These are phyloP conservation scores for Pemphigus obesinymphae DNA, from an alignment of 1,140 invertebrate species.

Conservation along the genomic window DNA sequence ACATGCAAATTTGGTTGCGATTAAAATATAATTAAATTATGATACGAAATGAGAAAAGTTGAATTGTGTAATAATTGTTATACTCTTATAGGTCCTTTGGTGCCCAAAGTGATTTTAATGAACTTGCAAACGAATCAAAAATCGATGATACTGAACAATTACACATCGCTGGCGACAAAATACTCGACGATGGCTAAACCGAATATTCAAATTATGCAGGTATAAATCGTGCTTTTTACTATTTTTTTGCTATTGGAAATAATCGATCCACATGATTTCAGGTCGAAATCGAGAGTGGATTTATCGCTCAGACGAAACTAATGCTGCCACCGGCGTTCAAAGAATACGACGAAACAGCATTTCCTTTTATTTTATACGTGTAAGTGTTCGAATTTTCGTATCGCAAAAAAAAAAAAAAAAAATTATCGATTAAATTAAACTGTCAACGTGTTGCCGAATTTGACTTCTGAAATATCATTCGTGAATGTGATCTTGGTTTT, in stretches of 20 bases:
- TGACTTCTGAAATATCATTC: no score
- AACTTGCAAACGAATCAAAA: constrained; percentile 56
- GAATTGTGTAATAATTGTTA: no score
- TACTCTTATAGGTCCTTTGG: constrained; percentile 55
- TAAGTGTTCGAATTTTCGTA: constrained; percentile 60
- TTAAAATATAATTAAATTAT: no score
- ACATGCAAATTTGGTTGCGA: no score
- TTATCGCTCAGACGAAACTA: constrained; percentile 60
- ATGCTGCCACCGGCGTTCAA: constrained; percentile 70
- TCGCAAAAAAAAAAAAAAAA: no score
- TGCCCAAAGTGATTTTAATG: constrained; percentile 61
- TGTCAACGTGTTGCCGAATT: no score
- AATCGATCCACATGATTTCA: constrained; percentile 45
- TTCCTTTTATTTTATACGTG: constrained; percentile 75
- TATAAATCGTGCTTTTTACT: constrained; percentile 44
- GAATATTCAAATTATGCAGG: constrained; percentile 58
- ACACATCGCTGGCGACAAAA: constrained; percentile 53
- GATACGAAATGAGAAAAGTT: no score
- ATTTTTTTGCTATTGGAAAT: background rate
- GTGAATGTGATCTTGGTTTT: no score
- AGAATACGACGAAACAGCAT: constrained; percentile 73
- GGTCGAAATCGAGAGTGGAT: constrained; percentile 56
- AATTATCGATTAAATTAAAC: constrained; percentile 48
- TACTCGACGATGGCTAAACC: constrained; percentile 56
- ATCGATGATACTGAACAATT: constrained; percentile 57